phyloP scores from a whole-genome alignment of 2,888 invertebrate genomes.

The Hyposoter didymator region DNA sequence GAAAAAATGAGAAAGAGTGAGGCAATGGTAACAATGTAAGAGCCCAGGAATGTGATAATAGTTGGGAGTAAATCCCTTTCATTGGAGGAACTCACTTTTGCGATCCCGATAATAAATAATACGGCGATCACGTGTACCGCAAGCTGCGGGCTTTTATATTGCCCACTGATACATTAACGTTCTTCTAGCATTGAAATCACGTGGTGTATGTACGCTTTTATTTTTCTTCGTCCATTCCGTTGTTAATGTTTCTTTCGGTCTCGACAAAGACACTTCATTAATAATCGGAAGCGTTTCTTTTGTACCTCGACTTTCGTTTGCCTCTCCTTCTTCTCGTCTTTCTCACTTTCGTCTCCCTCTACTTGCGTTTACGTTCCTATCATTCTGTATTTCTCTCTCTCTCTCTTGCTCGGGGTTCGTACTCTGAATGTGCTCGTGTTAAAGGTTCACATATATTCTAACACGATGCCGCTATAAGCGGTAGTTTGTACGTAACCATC shows the following conservation, averaged over 20 bases:
- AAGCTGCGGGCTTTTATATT: slow-evolving; percentile 1
- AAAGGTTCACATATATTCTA: slow-evolving; percentile 10
- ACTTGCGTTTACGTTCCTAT: neutral
- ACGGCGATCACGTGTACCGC: slow-evolving; percentile 25
- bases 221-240: slow-evolving; percentile 42
- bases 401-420: slow-evolving; percentile 17
- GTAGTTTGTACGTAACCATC: slow-evolving; percentile 35
- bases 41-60: slow-evolving; percentile 31
- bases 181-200: slow-evolving; percentile 19
- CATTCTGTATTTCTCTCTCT: neutral
- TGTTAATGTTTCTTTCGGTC: slow-evolving; percentile 76
- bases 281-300: slow-evolving; percentile 79
- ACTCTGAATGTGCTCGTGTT: slow-evolving; percentile 48
- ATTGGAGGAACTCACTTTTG: slow-evolving; percentile 16
- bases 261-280: slow-evolving; percentile 81
- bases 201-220: neutral
- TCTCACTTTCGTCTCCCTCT: slow-evolving; percentile 22
- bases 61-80: slow-evolving; percentile 20
- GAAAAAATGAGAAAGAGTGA: neutral
- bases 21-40: slow-evolving; percentile 4
- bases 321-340: slow-evolving; percentile 38
- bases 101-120: slow-evolving; percentile 73
- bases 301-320: slow-evolving; percentile 69
- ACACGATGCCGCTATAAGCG: slow-evolving; percentile 31
- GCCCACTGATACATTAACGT: slow-evolving; percentile 32